Evolutionary conservation across 2,113 vertebrate species (phyloP).

Genomic region (Thamnophis sirtalis): DNA sequence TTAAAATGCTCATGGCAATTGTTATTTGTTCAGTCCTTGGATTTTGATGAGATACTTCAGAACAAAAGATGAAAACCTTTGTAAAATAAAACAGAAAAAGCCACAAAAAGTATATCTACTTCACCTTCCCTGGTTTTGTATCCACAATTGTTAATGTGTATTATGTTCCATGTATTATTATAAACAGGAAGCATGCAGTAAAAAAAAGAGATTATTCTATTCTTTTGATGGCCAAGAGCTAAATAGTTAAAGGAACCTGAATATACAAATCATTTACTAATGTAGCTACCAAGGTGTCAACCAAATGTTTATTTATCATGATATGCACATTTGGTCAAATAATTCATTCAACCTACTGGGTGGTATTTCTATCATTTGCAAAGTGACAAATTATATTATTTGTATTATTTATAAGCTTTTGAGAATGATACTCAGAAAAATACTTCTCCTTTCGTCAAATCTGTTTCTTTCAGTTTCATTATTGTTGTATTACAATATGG

Average conservation of each 20-base stretch:
- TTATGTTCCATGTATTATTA: not conserved
- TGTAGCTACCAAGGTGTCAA: not conserved
- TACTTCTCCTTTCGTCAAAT: not conserved
- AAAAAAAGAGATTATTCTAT: not conserved
- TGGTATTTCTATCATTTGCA: too few species aligned
- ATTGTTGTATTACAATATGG: not conserved
- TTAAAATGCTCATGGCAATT: not conserved
- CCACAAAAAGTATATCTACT: not conserved
- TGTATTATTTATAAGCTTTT: not conserved
- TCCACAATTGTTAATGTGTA: not conserved
- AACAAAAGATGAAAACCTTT: not conserved
- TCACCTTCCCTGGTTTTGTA: not conserved
- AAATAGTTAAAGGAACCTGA: not conserved
- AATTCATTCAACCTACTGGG: not conserved
- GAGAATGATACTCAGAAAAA: not conserved
- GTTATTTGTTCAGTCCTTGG: not conserved
- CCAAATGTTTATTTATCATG: not conserved
- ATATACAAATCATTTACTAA: not conserved
- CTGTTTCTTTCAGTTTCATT: not conserved
- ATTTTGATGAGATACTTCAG: not conserved
- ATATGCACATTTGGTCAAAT: not conserved
- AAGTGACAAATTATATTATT: too few species aligned
- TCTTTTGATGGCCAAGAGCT: not conserved
- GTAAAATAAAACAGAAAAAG: not conserved
- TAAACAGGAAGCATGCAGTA: not conserved